Base-by-base conservation (phyloP, 35 echinoderm and acorn worm genomes). In the Hemicentrotus pulcherrimus region DNA sequence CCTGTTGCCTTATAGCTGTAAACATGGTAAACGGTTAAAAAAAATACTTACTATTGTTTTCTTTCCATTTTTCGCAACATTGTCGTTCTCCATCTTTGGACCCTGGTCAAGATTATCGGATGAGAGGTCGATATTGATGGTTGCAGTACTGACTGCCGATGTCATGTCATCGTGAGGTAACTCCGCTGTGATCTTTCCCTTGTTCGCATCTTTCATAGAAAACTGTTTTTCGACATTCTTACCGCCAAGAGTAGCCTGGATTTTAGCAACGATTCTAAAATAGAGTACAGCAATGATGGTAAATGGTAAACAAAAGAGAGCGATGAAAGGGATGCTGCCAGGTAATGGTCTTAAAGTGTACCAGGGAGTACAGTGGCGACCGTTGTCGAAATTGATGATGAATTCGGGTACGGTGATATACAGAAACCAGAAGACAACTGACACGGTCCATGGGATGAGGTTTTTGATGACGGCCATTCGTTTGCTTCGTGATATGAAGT, bases 401-500 rank as follows among this genome's bases (percentile, higher is more conserved):
- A 55, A 93, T 14, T 93, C 91, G 4, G 32, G 46, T 0, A 28
- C 28, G 9, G 91, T 93, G 4, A 31, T 58, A 13, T 48, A 93
- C 9, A 47, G 48, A 9, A 93, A 46, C 91, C 91, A 93, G n/a
- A 93, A 93, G 10, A 33, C 48, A 28, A 93, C 10, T 16, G 91
- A 47, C 3, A 58, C 48, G 13, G 48, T 47, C 91, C 95, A 95
- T 32, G 95, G 19, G 16, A 92, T 13, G 19, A 48, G 5, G 55
- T 91, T 95, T n/a, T 32, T 46, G 12, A 95, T 35, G 7, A 91
- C 48, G 47, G 95, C 95, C 41, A 33, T 45, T 41, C 46, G 52
- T 41, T 89, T 95, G 13, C 47, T 96, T 28, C 95, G 41, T 22
- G n/a, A 28, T 92, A 86, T 91, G 61, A 48, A 91, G 31, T 96